phyloP scores from a whole-genome alignment of 1,140 invertebrate genomes.

The Heliconius nattereri region DNA sequence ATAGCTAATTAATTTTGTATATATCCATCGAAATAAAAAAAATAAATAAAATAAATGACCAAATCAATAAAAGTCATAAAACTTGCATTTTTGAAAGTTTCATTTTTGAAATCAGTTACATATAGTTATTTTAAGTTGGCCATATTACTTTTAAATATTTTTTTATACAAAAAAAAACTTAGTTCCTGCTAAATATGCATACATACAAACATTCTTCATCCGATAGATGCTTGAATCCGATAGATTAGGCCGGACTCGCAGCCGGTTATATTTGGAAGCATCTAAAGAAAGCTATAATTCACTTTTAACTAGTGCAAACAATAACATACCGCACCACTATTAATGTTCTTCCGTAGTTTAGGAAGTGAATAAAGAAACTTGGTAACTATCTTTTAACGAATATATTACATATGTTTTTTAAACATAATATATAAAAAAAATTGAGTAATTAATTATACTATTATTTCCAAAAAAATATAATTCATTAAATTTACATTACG shows the following conservation, averaged over 20 bases:
- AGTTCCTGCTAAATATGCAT: conserved; percentile 18
- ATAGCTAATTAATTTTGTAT: background rate
- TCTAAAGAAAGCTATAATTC: conserved; percentile 32
- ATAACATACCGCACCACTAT: conserved; percentile 31
- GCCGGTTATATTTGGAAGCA: conserved; percentile 34
- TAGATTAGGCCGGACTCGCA: conserved; percentile 13
- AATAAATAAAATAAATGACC: too few species aligned
- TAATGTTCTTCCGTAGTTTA: conserved; percentile 26
- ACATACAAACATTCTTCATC: conserved; percentile 31
- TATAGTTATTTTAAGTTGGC: too few species aligned
- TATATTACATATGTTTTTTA: background rate
- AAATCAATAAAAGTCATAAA: too few species aligned
- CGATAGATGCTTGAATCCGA: conserved; percentile 26
- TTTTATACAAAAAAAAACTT: too few species aligned
- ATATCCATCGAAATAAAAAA: background rate
- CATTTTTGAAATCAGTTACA: too few species aligned
- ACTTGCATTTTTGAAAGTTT: too few species aligned
- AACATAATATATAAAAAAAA: background rate
- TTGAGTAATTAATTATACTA: background rate
- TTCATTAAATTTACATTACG: too few species aligned
- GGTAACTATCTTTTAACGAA: background rate
- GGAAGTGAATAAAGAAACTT: background rate
- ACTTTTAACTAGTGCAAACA: conserved; percentile 34
- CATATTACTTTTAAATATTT: too few species aligned
- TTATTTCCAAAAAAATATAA: too few species aligned